Base-by-base conservation (phyloP, 2,888 invertebrate genomes). In the Ormyrus labotus region DNA sequence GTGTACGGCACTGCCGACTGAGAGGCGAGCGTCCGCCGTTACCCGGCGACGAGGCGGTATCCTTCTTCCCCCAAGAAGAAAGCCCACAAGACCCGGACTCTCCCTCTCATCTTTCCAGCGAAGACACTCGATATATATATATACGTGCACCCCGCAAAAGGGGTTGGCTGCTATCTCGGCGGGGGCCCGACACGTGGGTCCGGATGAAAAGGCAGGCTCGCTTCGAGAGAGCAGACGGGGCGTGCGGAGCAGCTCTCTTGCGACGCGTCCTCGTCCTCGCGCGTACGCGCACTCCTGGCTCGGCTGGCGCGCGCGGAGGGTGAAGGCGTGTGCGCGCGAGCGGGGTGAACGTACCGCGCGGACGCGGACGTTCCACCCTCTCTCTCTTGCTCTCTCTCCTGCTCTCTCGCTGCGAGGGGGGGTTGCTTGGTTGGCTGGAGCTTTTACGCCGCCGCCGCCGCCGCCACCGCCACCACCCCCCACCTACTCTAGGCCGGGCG, bases 241-340 rank as follows among this genome's bases (percentile, higher is more conserved):
- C 4, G 34, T 34, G 34, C 34, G 0, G 34, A 34, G 34, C 13
- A 13, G 13, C 13, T 13, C 34, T 34, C 34, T 34, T 34, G 34
- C 34, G 34, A 13, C 47, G 67, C 74, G 69, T 68, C 76, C 76
- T 69, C 69, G 75, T 68, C 67, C 64, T 75, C 75, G 75, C 75
- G 75, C 75, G 75, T 75, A 75, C 67, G 75, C 75, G 75, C 75
- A 75, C 75, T 67, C 72, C 60, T 48, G 64, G 58, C 64, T 13
- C 47, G 7, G 19, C 7, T 8, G 51, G 63, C 72, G 63, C 57
- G 48, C 69, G 57, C 69, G 11, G 6, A 9, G 34, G 34, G 34
- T 34, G 34, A 34, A 34, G 34, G 34, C 69, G 69, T 11, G 67
- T 68, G 19, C 70, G 47, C 60, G 53, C 65, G 34, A 67, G 47